Conservation (phyloP, 2,797 vertebrate species). For the Chelmon rostratus region DNA sequence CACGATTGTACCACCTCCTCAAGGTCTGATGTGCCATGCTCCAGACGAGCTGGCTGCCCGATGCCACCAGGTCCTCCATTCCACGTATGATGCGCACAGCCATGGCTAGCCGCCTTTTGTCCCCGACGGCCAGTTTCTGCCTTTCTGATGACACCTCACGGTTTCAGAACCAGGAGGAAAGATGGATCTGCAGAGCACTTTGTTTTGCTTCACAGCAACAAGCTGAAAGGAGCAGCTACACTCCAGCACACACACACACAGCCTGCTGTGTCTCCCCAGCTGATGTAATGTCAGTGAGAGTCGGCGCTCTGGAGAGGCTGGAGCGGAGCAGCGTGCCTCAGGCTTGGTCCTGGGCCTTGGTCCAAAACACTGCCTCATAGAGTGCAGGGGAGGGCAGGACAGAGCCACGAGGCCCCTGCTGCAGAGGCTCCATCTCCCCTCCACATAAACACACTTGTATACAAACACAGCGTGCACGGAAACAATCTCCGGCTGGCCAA, state of each 20-base stretch:
- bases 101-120: conserved; percentile 79
- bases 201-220: conserved; percentile 58
- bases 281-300: conserved; percentile 81
- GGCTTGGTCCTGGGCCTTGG: conserved; percentile 87
- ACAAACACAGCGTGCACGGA: conserved; percentile 51
- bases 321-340: conserved; percentile 80
- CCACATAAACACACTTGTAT: conserved; percentile 59
- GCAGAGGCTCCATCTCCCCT: conserved; percentile 60
- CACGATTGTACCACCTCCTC: conserved; percentile 90
- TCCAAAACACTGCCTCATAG: conserved; percentile 87
- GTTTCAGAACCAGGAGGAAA: conserved; percentile 15
- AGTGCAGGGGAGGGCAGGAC: conserved; percentile 83
- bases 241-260: conserved; percentile 34
- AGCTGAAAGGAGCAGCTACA: conserved; percentile 57
- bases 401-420: conserved; percentile 70
- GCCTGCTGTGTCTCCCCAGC: conserved; percentile 69
- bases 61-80: conserved; percentile 92
- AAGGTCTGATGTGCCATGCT: conserved; percentile 90
- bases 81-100: conserved; percentile 91
- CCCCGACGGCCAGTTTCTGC: conserved; percentile 15
- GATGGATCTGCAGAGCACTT: conserved; percentile 44
- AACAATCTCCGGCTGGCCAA: conserved; percentile 21
- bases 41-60: conserved; percentile 92
- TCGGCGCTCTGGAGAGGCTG: conserved; percentile 77
- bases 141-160: conserved; percentile 27